A percentile compares a stretch with the other conserved stretches of the same genome.
These are phyloP conservation scores for Plestiodon gilberti DNA, from an alignment of 2,113 vertebrate species.

Conservation along the genomic window DNA sequence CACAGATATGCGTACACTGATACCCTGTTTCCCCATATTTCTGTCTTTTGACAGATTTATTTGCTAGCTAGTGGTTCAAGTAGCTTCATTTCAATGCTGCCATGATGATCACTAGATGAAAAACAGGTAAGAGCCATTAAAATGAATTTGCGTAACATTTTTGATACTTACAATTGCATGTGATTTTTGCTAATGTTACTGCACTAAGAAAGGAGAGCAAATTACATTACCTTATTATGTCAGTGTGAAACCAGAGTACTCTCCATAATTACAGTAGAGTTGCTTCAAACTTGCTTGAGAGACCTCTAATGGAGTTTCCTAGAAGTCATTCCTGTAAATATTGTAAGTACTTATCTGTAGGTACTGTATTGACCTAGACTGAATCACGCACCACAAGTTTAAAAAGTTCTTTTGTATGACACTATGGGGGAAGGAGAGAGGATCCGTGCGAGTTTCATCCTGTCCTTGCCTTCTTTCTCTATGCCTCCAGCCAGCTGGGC, in stretches of 20 bases:
- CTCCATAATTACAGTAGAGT: background rate
- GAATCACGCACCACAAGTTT: too few species aligned
- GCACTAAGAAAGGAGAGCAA: constrained; percentile 18
- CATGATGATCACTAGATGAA: background rate
- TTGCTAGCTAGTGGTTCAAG: background rate
- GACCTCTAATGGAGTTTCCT: background rate
- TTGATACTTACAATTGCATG: background rate
- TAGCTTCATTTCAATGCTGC: background rate
- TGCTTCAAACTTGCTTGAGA: constrained; percentile 13
- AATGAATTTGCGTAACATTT: background rate
- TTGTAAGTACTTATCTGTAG: too few species aligned
- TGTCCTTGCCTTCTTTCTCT: too few species aligned
- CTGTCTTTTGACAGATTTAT: background rate
- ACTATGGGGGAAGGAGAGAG: too few species aligned
- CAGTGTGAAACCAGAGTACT: background rate
- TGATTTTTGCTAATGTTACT: background rate
- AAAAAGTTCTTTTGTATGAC: too few species aligned
- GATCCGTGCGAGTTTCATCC: too few species aligned
- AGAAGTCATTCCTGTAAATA: too few species aligned
- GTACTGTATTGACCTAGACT: too few species aligned
- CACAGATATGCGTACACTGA: background rate
- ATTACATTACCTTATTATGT: background rate
- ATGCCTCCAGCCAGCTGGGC: too few species aligned
- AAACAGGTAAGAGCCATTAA: background rate
- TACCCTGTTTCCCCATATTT: constrained; percentile 12